Conservation (phyloP, 2,888 invertebrate genomes). For the Polyommatus iphigenia region DNA sequence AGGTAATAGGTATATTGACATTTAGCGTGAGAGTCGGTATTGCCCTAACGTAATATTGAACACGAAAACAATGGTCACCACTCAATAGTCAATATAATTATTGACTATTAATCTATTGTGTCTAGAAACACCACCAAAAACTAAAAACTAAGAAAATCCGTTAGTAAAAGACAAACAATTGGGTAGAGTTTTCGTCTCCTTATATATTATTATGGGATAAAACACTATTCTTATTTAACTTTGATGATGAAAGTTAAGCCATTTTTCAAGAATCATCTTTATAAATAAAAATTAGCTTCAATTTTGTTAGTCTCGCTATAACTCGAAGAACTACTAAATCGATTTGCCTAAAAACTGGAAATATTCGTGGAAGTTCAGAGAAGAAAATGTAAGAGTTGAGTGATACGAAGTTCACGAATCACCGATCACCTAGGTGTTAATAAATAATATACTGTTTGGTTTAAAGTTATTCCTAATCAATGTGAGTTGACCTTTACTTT, state of each 20-base stretch:
- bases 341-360: no score
- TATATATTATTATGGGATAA: no score
- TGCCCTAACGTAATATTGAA: slow-evolving; percentile 52
- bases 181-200: background rate
- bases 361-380: no score
- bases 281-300: no score
- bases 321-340: no score
- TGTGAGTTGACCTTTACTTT: background rate
- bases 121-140: background rate
- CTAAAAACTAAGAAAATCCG: background rate
- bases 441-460: background rate
- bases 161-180: background rate
- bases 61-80: slow-evolving; percentile 34
- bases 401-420: no score
- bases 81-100: slow-evolving; percentile 28
- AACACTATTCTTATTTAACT: no score
- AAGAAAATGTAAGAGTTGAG: no score
- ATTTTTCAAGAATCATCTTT: no score
- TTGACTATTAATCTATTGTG: slow-evolving; percentile 13
- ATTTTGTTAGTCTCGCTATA: no score
- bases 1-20: slow-evolving; percentile 42
- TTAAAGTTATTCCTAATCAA: background rate
- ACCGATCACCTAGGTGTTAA: no score
- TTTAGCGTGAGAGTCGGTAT: slow-evolving; percentile 52
- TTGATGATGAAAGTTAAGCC: no score